Evolutionary conservation across 2,797 vertebrate genomes (phyloP), one percentile per base, ranked within the genome.

Genomic region (Lindbergichthys nudifrons): DNA sequence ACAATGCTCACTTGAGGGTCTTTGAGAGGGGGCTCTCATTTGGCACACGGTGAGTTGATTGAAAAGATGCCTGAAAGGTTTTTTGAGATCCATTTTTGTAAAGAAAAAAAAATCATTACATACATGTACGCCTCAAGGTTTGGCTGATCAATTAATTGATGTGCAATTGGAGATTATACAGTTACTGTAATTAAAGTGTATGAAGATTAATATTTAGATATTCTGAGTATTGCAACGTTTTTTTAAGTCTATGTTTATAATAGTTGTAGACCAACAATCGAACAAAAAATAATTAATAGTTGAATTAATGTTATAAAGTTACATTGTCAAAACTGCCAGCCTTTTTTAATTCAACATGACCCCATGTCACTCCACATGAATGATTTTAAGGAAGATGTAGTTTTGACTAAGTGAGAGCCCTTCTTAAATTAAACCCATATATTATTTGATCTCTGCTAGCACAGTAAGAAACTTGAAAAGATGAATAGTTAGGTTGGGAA

Each of bases 11-110:
- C 81, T 64, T 26, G 65, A 79, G 78, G 75, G 52, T 66, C 80
- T 91, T 81, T 77, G 73, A 86, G 79, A 54, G 74, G 60, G 3
- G 61, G 61, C 80, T 66, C 68, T 85, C 82, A 65, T 84, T 89
- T 84, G 75, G 81, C 70, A 87, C 82, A 84, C 53, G 64, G 70
- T 2, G 52, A 60, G 59, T 32, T 87, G 89, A 90, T 89, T 91
- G 85, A 91, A 91, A 88, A 84, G 83, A 85, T 73, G 72, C 79
- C 77, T 88, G 72, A 88, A 82, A 87, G 83, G 81, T 84, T 79
- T 88, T 58, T 61, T 36, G 41, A 79, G 65, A 77, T 46, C 65
- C 71, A 68, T 73, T 67, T 72, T 32, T 64, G 18, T 26, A n/a
- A n/a, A 51, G 52, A 68, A 51, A 56, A 59, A 53, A 26, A 59